A percentile compares a stretch with the other conserved stretches of the same genome.
Evolutionary conservation across 2,888 invertebrate species (phyloP).

Genomic region (Mycalesis mineus): DNA sequence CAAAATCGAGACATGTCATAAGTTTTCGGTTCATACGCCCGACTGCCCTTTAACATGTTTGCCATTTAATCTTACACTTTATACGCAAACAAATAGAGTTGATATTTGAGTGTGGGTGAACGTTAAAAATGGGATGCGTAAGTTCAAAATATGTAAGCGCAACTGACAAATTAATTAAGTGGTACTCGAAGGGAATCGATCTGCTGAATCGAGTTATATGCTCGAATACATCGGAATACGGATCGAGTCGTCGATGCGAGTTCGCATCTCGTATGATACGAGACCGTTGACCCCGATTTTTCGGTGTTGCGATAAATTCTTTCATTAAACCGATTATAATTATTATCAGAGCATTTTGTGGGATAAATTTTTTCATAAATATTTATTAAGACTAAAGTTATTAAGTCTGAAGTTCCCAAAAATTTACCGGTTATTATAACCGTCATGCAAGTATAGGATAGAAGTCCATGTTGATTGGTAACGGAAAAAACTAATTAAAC

Average conservation of each 20-base stretch:
- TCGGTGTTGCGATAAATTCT: slow-evolving; percentile 14
- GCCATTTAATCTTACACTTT: slow-evolving; percentile 16
- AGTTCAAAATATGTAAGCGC: slow-evolving; percentile 35
- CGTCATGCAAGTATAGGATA: too few species aligned
- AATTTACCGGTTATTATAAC: too few species aligned
- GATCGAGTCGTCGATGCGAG: slow-evolving; percentile 26
- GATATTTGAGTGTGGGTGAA: slow-evolving; percentile 7
- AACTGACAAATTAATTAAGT: slow-evolving; percentile 66
- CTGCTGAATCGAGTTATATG: slow-evolving; percentile 61
- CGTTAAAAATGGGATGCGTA: slow-evolving; percentile 25
- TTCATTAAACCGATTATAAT: slow-evolving; percentile 10
- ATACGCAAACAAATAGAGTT: not conserved
- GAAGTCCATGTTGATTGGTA: too few species aligned
- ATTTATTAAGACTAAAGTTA: too few species aligned
- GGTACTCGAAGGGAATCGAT: slow-evolving; percentile 60
- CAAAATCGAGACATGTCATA: slow-evolving; percentile 39
- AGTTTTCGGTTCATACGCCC: slow-evolving; percentile 42
- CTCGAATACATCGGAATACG: slow-evolving; percentile 43
- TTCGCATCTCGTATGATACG: slow-evolving; percentile 26
- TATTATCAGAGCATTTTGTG: not conserved
- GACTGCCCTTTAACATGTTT: slow-evolving; percentile 27
- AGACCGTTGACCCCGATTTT: slow-evolving; percentile 31
- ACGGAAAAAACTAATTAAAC: too few species aligned
- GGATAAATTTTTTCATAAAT: too few species aligned
- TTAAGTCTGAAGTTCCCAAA: too few species aligned